phyloP scores from a whole-genome alignment of 2,113 vertebrate species.

The Empidonax alnorum region DNA sequence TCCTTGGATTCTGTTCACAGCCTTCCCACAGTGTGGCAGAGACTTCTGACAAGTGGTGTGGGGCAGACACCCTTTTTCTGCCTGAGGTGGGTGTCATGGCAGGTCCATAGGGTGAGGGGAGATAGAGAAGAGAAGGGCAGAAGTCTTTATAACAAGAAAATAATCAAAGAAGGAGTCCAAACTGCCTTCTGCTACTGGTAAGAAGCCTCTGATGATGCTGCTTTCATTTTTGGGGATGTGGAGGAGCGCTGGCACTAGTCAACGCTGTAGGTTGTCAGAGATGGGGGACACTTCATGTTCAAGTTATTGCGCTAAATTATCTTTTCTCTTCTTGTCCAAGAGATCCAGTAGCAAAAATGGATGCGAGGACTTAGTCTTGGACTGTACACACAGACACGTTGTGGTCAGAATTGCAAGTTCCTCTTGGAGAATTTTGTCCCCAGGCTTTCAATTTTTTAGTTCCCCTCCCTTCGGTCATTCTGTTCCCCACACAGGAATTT shows the following conservation, averaged over 20 bases:
- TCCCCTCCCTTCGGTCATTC: not conserved
- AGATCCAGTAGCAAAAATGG: not conserved
- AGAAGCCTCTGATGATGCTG: not conserved
- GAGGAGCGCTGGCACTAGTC: not conserved
- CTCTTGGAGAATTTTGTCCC: not conserved
- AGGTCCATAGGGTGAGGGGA: not conserved
- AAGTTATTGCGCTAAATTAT: not conserved
- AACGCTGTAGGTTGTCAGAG: not conserved
- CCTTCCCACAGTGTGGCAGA: not conserved
- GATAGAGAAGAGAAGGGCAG: not conserved
- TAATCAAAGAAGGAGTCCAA: not conserved
- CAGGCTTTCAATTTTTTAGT: not conserved
- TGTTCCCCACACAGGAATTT: not conserved
- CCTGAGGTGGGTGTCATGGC: not conserved
- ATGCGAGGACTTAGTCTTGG: not conserved
- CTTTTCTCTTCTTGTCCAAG: not conserved
- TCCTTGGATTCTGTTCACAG: not conserved
- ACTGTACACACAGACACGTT: not conserved
- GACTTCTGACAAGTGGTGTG: not conserved
- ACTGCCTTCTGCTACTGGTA: not conserved
- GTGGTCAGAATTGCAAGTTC: not conserved
- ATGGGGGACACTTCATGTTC: not conserved
- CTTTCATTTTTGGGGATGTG: not conserved
- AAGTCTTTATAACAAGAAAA: not conserved
- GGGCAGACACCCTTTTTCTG: not conserved